phyloP scores from a whole-genome alignment of 2,797 vertebrate genomes.

The Acipenser oxyrinchus region DNA sequence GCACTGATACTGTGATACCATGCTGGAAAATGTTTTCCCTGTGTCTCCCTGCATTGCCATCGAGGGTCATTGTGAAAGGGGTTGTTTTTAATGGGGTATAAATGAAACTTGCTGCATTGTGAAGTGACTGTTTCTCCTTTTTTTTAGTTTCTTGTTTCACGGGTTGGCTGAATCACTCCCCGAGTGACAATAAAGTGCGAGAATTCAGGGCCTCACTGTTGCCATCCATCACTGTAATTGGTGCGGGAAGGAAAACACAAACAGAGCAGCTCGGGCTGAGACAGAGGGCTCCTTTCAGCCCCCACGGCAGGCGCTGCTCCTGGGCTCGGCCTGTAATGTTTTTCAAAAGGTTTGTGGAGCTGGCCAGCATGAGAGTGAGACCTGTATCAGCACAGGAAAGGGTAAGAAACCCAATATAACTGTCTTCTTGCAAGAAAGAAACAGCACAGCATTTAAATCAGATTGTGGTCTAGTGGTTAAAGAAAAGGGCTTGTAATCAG shows the following conservation, averaged over 20 bases:
- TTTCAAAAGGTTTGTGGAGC: slow-evolving; percentile 21
- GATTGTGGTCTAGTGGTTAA: no score
- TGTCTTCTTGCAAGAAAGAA: slow-evolving; percentile 20
- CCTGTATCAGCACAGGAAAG: slow-evolving; percentile 27
- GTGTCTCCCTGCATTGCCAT: no score
- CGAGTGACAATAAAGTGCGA: slow-evolving; percentile 9
- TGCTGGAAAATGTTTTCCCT: no score
- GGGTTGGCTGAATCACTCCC: slow-evolving; percentile 1
- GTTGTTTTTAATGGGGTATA: not conserved
- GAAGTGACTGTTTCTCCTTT: not conserved
- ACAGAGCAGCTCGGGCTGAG: slow-evolving; percentile 15
- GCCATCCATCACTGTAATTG: slow-evolving; percentile 24
- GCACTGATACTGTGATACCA: no score
- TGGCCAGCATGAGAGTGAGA: not conserved
- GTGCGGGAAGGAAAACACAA: slow-evolving; percentile 15
- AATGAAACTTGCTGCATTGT: not conserved
- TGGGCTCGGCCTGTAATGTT: slow-evolving; percentile 16
- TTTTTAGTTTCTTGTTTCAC: not conserved
- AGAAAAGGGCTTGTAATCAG: no score
- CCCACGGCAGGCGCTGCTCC: slow-evolving; percentile 17
- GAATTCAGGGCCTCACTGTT: slow-evolving; percentile 6
- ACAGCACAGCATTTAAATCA: no score
- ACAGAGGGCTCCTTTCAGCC: slow-evolving; percentile 48
- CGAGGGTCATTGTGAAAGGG: not conserved
- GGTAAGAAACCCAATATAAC: slow-evolving; percentile 33